phyloP scores from a whole-genome alignment of 2,797 vertebrate genomes.

The Cynodonichthys magdalenae region DNA sequence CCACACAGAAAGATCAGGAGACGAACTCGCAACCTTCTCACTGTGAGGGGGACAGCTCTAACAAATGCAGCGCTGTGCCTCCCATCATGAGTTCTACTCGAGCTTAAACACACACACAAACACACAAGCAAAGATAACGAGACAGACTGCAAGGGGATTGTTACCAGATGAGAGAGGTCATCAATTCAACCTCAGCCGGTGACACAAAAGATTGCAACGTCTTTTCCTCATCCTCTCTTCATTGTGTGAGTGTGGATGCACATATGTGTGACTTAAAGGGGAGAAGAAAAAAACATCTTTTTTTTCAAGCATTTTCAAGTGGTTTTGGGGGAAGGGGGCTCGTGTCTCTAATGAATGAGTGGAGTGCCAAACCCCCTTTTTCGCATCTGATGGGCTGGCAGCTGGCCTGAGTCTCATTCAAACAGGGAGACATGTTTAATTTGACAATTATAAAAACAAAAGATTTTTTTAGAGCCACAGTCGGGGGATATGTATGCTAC shows the following conservation, averaged over 20 bases:
- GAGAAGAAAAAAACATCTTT: conserved; percentile 3
- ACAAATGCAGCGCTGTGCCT: too few relatives aligned
- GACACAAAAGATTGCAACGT: conserved; percentile 65
- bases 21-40: too few relatives aligned
- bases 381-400: conserved; percentile 55
- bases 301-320: conserved; percentile 50
- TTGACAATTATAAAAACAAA: conserved; percentile 79
- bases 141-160: conserved; percentile 73
- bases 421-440: conserved; percentile 71
- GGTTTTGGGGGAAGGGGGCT: conserved; percentile 35
- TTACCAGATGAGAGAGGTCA: conserved; percentile 73
- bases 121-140: conserved; percentile 32
- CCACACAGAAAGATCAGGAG: too few relatives aligned
- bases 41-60: too few relatives aligned
- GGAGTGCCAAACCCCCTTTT: conserved; percentile 28
- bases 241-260: conserved; percentile 16
- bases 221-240: conserved; percentile 46
- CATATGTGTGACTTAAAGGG: conserved; percentile 17
- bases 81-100: conserved; percentile 18
- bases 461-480: conserved; percentile 55
- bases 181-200: conserved; percentile 62
- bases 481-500: conserved; percentile 41
- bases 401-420: conserved; percentile 73
- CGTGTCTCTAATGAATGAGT: conserved; percentile 43
- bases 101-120: conserved; percentile 25